Percentiles rank a stretch among this genome's conserved stretches.
These are phyloP conservation scores for Serrognathus titanus DNA, from an alignment of 2,888 invertebrate genomes.

Conservation along the genomic window DNA sequence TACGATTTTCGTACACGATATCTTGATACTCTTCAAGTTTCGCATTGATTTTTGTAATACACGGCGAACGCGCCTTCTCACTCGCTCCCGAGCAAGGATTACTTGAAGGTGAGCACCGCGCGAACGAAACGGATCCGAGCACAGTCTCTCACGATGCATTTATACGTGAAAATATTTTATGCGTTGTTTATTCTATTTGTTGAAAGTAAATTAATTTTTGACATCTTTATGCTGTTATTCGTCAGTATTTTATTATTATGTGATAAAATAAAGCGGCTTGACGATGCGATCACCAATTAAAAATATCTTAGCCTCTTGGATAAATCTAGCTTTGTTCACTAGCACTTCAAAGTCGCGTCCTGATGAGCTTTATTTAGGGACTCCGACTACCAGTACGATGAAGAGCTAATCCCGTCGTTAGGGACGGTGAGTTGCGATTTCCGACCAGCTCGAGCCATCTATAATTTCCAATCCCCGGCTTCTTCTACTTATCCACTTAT, in stretches of 20 bases:
- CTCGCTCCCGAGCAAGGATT: neutral
- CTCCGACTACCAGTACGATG: neutral
- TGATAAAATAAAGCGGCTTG: too few relatives aligned
- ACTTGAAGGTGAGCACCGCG: neutral
- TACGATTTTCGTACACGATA: slow-evolving; percentile 41
- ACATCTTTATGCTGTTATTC: neutral
- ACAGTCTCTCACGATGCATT: neutral
- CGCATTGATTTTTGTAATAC: neutral
- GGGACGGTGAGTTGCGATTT: slow-evolving; percentile 22
- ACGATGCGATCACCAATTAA: too few relatives aligned
- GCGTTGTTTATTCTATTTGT: neutral
- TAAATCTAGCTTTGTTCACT: too few relatives aligned
- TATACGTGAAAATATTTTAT: neutral
- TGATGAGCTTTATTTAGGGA: too few relatives aligned
- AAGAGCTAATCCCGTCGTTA: slow-evolving; percentile 20
- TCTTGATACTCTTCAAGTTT: slow-evolving; percentile 32
- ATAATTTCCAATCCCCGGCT: slow-evolving; percentile 27
- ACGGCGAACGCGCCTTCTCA: neutral
- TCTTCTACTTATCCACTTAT: slow-evolving; percentile 25
- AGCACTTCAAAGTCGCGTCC: too few relatives aligned
- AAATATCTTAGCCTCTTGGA: too few relatives aligned
- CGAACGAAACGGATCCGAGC: neutral
- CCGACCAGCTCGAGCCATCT: slow-evolving; percentile 22
- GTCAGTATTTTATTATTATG: too few relatives aligned
- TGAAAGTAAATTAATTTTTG: neutral